These are phyloP conservation scores for Phylloscopus whistleri DNA, from an alignment of 2,113 vertebrate genomes.

Conservation along the genomic window DNA sequence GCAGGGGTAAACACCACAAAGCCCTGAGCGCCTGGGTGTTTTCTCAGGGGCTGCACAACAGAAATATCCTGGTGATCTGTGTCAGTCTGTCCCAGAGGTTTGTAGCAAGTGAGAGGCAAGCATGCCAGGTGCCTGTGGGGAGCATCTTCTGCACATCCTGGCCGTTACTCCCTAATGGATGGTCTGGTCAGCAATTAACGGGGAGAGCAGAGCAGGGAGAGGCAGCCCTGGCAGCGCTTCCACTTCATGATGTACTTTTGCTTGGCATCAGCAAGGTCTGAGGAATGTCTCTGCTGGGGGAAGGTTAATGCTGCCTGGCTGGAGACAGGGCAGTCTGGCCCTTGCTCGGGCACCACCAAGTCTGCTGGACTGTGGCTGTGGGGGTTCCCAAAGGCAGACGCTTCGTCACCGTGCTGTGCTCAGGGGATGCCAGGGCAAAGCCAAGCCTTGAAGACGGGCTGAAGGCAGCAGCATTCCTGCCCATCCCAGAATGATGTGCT, in stretches of 20 bases:
- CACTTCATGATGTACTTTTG: neutral
- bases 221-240: neutral
- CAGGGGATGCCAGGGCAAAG: neutral
- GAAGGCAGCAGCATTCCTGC: neutral
- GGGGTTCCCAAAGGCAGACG: neutral
- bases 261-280: slow-evolving; percentile 22
- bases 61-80: neutral
- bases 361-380: neutral
- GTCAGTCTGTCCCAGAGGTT: neutral
- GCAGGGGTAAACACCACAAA: neutral
- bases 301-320: slow-evolving; percentile 10
- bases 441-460: neutral
- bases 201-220: neutral
- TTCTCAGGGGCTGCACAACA: neutral
- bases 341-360: neutral
- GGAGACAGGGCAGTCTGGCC: neutral
- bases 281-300: neutral
- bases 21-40: neutral
- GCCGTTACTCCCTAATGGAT: neutral
- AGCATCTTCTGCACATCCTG: neutral
- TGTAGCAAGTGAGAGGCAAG: neutral
- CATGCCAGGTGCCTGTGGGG: neutral
- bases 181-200: neutral
- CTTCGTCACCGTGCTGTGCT: neutral
- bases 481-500: neutral